phyloP scores from a whole-genome alignment of 2,888 invertebrate species.

The Conops quadrifasciatus region DNA sequence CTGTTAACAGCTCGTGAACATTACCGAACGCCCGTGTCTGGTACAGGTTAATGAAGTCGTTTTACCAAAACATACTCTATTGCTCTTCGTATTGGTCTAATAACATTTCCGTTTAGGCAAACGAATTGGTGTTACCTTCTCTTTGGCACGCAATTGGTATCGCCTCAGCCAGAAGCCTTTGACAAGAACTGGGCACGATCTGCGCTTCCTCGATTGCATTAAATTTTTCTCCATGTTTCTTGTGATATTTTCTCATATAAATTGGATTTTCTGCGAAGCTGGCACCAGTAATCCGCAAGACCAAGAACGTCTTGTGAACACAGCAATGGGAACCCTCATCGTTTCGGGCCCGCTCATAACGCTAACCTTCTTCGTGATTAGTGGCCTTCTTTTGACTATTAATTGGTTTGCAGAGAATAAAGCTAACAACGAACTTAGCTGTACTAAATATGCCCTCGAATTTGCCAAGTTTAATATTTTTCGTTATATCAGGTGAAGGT shows the following conservation, averaged over 20 bases:
- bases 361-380: constrained; percentile 69
- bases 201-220: constrained; percentile 60
- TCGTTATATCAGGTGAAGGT: constrained; percentile 52
- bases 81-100: not conserved
- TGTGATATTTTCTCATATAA: constrained; percentile 59
- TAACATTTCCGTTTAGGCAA: constrained; percentile 13
- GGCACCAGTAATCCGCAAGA: constrained; percentile 58
- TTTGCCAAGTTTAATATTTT: constrained; percentile 57
- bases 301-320: constrained; percentile 54
- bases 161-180: constrained; percentile 56
- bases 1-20: constrained; percentile 56
- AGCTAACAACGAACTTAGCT: constrained; percentile 38
- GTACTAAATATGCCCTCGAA: constrained; percentile 44
- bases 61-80: not conserved
- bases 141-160: constrained; percentile 59
- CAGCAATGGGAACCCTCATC: constrained; percentile 55
- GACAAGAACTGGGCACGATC: constrained; percentile 55
- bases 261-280: constrained; percentile 56
- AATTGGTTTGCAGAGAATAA: constrained; percentile 54
- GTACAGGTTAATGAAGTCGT: constrained; percentile 33
- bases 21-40: constrained; percentile 52
- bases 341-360: constrained; percentile 68
- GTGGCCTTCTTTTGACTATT: constrained; percentile 66
- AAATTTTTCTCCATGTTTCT: constrained; percentile 60
- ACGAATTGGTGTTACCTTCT: constrained; percentile 51